A percentile compares a stretch with the other conserved stretches of the same genome.
Conservation (phyloP, 2,888 invertebrate genomes). For the Eustalomyia histrio region DNA sequence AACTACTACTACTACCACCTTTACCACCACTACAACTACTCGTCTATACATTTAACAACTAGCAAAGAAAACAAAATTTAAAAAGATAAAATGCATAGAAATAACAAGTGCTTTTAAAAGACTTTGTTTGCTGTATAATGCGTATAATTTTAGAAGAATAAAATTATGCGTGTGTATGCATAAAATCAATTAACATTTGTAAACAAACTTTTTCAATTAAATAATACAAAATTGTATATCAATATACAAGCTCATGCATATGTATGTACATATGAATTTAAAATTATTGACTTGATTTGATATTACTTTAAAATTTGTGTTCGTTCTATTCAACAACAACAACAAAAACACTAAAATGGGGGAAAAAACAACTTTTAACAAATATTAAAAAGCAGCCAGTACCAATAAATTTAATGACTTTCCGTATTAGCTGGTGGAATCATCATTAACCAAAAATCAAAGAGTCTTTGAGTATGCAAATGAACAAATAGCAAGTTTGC, state of each 20-base stretch:
- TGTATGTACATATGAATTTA: conserved; percentile 12
- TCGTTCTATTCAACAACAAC: too few species aligned
- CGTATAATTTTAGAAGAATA: conserved; percentile 46
- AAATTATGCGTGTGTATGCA: conserved; percentile 58
- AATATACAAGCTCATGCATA: background rate
- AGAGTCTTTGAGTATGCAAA: background rate
- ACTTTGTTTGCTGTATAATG: conserved; percentile 41
- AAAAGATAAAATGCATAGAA: conserved; percentile 28
- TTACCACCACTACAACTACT: background rate
- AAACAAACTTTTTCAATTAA: conserved; percentile 48
- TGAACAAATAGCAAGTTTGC: conserved; percentile 16
- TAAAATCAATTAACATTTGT: conserved; percentile 58
- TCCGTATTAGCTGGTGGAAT: conserved; percentile 24
- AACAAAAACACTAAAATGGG: too few species aligned
- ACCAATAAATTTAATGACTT: conserved; percentile 52
- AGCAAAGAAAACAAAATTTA: background rate
- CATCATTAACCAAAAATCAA: conserved; percentile 25
- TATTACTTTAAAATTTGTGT: conserved; percentile 34
- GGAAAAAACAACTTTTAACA: background rate
- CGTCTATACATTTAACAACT: conserved; percentile 1
- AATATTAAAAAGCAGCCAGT: conserved; percentile 6
- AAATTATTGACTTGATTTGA: conserved; percentile 52
- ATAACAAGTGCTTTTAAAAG: conserved; percentile 35
- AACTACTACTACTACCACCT: background rate
- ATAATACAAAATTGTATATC: background rate